Percentiles rank a stretch among this genome's conserved stretches.
phyloP scores from a whole-genome alignment of 2,797 vertebrate species.

The Semotilus atromaculatus region DNA sequence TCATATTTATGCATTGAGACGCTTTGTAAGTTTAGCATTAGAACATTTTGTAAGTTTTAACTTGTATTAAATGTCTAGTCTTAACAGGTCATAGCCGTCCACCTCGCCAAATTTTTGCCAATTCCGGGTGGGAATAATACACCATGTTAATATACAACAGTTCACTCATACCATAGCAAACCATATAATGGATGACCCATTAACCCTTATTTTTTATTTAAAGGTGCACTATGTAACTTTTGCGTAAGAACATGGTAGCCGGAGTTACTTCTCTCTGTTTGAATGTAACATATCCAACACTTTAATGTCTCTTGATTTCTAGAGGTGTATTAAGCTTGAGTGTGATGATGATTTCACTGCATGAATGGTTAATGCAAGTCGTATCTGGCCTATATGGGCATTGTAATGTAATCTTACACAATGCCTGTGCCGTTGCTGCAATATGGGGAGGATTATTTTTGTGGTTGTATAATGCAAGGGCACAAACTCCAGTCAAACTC shows the following conservation, averaged over 20 bases:
- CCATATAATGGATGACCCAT: not conserved
- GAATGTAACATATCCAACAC: not conserved
- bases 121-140: not conserved
- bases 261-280: not conserved
- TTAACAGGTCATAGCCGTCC: slow-evolving; percentile 10
- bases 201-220: not conserved
- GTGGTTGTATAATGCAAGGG: not conserved
- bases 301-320: not conserved
- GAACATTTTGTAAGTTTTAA: not conserved
- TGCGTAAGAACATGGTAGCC: not conserved
- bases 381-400: not conserved
- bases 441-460: slow-evolving; percentile 4
- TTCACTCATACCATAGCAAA: not conserved
- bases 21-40: not conserved
- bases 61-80: slow-evolving; percentile 9
- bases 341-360: not conserved
- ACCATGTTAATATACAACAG: not conserved
- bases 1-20: not conserved
- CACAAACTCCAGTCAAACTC: not conserved
- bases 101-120: not conserved
- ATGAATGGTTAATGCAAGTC: slow-evolving; percentile 33
- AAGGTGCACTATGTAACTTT: not conserved
- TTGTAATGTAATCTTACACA: slow-evolving; percentile 43
- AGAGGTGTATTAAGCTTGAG: not conserved
- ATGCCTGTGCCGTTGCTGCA: slow-evolving; percentile 14